A percentile compares a stretch with the other conserved stretches of the same genome.
These are phyloP conservation scores for Oscheius myriophilus DNA, from an alignment of 2,888 invertebrate genomes.

Conservation along the genomic window DNA sequence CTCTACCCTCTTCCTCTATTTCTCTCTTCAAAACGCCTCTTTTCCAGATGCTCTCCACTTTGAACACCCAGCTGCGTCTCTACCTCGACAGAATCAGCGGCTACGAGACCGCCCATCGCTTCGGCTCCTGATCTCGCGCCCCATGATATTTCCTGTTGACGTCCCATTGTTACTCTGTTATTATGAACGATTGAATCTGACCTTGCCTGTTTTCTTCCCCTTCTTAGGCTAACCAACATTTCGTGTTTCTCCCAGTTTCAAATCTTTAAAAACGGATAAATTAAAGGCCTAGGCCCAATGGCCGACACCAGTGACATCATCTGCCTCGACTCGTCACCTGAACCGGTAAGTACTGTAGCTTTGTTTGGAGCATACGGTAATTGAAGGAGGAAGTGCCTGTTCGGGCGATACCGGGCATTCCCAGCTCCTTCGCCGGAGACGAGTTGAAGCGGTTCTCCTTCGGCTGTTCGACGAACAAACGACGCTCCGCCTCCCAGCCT, in stretches of 20 bases:
- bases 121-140: conserved; percentile 5
- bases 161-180: background rate
- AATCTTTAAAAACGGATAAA: too few relatives aligned
- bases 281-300: background rate
- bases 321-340: conserved; percentile 2
- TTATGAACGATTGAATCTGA: background rate
- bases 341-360: too few relatives aligned
- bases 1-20: too few relatives aligned
- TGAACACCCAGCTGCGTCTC: conserved; percentile 8
- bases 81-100: conserved; percentile 16
- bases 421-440: conserved; percentile 12
- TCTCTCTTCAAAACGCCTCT: background rate
- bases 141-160: conserved; percentile 3
- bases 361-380: too few relatives aligned
- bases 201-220: too few relatives aligned
- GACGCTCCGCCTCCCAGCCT: conserved; percentile 16
- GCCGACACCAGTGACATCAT: conserved; percentile 10
- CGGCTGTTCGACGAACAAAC: background rate
- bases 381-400: too few relatives aligned
- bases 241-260: too few relatives aligned
- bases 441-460: conserved; percentile 20
- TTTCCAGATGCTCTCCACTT: conserved; percentile 14
- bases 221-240: too few relatives aligned
- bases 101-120: conserved; percentile 26
- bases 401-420: conserved; percentile 5